Evolutionary conservation across 92 coral and sea anemone genomes (phyloP), one percentile per base, ranked within the genome.

Genomic region (Phenganax marumi): DNA sequence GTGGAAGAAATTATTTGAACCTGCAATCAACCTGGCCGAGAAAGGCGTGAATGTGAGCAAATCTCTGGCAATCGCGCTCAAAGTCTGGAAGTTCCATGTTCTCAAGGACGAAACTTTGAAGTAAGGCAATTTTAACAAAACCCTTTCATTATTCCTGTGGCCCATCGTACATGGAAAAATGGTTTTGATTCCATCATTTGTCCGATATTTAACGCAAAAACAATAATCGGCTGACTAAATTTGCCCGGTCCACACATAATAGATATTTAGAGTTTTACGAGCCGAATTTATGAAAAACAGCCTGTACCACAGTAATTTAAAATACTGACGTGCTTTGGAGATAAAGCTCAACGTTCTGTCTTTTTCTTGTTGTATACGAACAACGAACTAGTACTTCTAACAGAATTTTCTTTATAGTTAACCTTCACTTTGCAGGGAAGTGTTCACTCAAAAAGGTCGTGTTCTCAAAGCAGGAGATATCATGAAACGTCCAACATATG

Each of bases 1-100:
- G 10, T 95, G 98, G 98, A 88, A 87, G 54, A 90, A 95, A 17
- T 85, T 95, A 14, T 95, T 95, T 68, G 81, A 85, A 18, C 98
- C 98, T 0, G 88, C 98, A 7, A 95, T 95, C 19, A 84, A 51
- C 60, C 85, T 95, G 56, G 98, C 98, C 1, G 88, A 88, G 72
- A 86, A 90, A 58, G 98, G 98, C 7, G 92, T 95, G 62, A 66
- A 51, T 12, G 87, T 95, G 47, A 93, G 94, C 17, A 90, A 95
- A 74, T 92, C 98, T 12, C 91, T 95, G 11, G 87, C 70, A 23
- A 95, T 95, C 52, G 98, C 98, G 22, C 79, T 95, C 4, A 76
- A 85, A 6, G 77, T 95, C 64, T 95, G 98, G 98, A 89, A 92
- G 62, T 90, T 87, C 73, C 71, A 83, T 12, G 88, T 95, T 0